phyloP scores from a whole-genome alignment of 1,140 invertebrate genomes.

The Drosophila subpulchrella region DNA sequence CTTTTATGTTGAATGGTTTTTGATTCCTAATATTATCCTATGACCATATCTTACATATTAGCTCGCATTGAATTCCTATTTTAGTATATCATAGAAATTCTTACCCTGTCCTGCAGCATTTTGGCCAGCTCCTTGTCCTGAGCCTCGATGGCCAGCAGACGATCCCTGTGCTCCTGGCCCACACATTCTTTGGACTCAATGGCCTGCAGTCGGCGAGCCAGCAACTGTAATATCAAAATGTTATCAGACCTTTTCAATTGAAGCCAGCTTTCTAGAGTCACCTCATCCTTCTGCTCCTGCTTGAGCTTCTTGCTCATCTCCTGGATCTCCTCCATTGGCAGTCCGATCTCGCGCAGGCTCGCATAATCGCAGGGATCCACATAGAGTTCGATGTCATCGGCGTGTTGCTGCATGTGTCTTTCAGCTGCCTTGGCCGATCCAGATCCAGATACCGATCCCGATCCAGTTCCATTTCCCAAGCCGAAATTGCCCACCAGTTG shows the following conservation, averaged over 20 bases:
- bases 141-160: conserved; percentile 92
- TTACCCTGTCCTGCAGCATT: conserved; percentile 93
- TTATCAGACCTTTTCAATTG: not conserved
- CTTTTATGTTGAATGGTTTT: too few relatives aligned
- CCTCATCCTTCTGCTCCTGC: conserved; percentile 87
- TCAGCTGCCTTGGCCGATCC: conserved; percentile 55
- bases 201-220: conserved; percentile 86
- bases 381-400: conserved; percentile 81
- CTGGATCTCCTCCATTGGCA: conserved; percentile 86
- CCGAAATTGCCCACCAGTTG: conserved; percentile 76
- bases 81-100: not conserved
- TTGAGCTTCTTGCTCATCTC: conserved; percentile 86
- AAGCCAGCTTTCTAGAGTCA: not conserved
- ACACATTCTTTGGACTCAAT: conserved; percentile 87
- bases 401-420: conserved; percentile 75
- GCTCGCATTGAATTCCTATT: too few relatives aligned
- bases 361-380: conserved; percentile 83
- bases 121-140: conserved; percentile 96
- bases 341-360: conserved; percentile 85
- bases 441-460: conserved; percentile 10
- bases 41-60: not conserved
- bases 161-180: conserved; percentile 85
- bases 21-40: too few relatives aligned
- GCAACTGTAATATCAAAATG: conserved; percentile 55
- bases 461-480: conserved; percentile 8